These are phyloP conservation scores for Ceuthmochares aereus DNA, from an alignment of 2,113 vertebrate species.

Conservation along the genomic window DNA sequence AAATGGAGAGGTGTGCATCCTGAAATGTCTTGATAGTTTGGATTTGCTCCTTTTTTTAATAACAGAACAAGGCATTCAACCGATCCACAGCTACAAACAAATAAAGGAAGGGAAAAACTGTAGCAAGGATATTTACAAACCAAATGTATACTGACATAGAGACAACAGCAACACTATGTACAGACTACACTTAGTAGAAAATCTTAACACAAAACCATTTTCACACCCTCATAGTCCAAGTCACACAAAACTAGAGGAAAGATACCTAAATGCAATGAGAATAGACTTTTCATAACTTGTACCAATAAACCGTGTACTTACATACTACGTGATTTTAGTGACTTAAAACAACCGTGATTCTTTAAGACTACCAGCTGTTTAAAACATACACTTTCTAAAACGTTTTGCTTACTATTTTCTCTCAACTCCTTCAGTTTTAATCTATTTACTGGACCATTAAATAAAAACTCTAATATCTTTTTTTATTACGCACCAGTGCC, in stretches of 20 bases:
- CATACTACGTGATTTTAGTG: background rate
- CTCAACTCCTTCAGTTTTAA: background rate
- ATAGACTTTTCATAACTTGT: background rate
- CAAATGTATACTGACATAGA: background rate
- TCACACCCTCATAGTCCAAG: background rate
- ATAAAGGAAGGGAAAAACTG: background rate
- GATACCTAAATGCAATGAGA: background rate
- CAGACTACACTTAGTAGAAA: background rate
- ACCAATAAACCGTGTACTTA: background rate
- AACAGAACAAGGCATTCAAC: slow-evolving; percentile 95
- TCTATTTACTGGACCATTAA: background rate
- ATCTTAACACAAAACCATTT: background rate
- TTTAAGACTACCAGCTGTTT: background rate
- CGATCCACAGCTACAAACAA: slow-evolving; percentile 90
- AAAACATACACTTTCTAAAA: background rate
- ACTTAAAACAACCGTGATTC: background rate
- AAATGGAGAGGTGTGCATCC: slow-evolving; percentile 97
- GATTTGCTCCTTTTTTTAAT: slow-evolving; percentile 95
- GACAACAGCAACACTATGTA: background rate
- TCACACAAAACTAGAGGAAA: background rate
- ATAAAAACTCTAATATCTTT: background rate
- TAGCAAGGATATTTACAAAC: background rate
- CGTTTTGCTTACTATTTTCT: background rate
- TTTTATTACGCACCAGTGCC: background rate
- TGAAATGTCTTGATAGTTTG: slow-evolving; percentile 99